Percentiles rank a stretch among this genome's conserved stretches.
phyloP scores from a whole-genome alignment of 2,888 invertebrate species.

The Erebia aethiops region DNA sequence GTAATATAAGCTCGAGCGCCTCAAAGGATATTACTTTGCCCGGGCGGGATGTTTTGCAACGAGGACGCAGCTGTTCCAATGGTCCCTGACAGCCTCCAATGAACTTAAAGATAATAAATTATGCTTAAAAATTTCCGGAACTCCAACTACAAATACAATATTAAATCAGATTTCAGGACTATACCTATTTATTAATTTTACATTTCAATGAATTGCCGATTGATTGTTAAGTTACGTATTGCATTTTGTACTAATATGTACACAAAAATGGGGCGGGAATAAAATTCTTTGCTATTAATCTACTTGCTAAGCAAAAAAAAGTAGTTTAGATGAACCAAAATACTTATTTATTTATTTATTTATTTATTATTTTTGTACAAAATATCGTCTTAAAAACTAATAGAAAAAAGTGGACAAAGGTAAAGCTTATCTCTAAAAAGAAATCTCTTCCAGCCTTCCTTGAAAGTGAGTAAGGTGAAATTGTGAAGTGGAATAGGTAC shows the following conservation, averaged over 20 bases:
- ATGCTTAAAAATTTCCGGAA: not conserved
- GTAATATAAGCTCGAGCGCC: not conserved
- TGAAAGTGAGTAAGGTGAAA: too few relatives aligned
- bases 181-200: not conserved
- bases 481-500: too few relatives aligned
- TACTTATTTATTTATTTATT: too few relatives aligned
- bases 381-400: too few relatives aligned
- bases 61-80: not conserved
- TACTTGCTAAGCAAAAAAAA: too few relatives aligned
- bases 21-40: not conserved
- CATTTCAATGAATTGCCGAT: conserved; percentile 2
- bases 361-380: too few relatives aligned
- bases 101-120: not conserved
- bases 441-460: too few relatives aligned
- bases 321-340: too few relatives aligned
- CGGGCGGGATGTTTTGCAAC: conserved; percentile 1
- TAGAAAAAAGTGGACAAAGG: too few relatives aligned
- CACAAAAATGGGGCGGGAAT: too few relatives aligned
- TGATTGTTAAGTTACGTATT: not conserved
- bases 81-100: not conserved
- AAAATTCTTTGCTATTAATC: too few relatives aligned
- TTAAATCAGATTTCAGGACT: not conserved
- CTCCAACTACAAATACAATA: not conserved
- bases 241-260: not conserved
- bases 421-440: too few relatives aligned